Evolutionary conservation across 1,140 invertebrate species (phyloP).

Genomic region (Plectus sambesii): DNA sequence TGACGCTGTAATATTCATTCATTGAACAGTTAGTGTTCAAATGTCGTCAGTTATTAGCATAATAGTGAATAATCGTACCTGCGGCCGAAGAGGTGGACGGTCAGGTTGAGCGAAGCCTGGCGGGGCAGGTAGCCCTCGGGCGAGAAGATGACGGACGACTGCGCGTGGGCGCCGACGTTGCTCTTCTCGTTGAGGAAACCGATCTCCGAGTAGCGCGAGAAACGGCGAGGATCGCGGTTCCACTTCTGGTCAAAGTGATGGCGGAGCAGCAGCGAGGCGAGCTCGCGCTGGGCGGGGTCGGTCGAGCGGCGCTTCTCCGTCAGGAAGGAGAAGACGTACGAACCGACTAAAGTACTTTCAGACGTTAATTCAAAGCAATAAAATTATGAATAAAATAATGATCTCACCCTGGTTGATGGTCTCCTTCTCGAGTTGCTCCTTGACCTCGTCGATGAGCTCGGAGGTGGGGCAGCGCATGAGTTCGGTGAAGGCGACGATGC

Average conservation of each 20-base stretch:
- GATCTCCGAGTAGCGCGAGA: constrained; percentile 48
- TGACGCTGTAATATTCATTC: no score
- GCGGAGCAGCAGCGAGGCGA: constrained; percentile 67
- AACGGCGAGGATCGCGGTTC: constrained; percentile 45
- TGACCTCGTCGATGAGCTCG: constrained; percentile 60
- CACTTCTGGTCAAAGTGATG: constrained; percentile 52
- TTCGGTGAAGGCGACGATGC: constrained; percentile 73
- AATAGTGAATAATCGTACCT: no score
- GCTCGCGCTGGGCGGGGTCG: constrained; percentile 64
- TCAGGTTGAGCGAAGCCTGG: constrained; percentile 45
- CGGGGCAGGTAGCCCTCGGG: constrained; percentile 45
- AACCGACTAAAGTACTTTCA: constrained; percentile 73
- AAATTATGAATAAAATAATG: constrained; percentile 18
- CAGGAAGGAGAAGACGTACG: constrained; percentile 82
- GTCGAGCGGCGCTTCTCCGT: constrained; percentile 71
- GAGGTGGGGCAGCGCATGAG: constrained; percentile 76
- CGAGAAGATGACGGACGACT: constrained; percentile 41
- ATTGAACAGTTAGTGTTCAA: no score
- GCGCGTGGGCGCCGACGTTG: background rate
- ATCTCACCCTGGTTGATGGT: constrained; percentile 70
- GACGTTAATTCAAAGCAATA: no score
- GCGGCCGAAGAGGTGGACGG: constrained; percentile 47
- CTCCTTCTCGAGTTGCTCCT: constrained; percentile 60
- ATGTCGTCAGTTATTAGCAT: no score
- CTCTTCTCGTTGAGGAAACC: constrained; percentile 7